Conservation (phyloP, 2,888 invertebrate species). For the Tachina grossa region DNA sequence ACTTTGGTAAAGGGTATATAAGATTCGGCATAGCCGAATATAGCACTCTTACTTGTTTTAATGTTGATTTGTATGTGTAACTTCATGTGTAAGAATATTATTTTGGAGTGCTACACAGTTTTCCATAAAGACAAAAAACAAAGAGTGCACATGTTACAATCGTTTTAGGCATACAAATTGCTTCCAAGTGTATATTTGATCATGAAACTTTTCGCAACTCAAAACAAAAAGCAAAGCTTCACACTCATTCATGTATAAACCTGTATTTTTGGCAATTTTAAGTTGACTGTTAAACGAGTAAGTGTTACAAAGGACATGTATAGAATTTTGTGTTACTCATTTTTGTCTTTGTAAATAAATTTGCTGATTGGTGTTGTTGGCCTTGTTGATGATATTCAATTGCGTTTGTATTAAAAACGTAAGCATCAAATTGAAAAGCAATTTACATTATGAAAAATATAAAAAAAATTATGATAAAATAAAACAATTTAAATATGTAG, state of each 20-base stretch:
- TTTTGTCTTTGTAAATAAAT: conserved; percentile 30
- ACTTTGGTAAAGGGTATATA: no score
- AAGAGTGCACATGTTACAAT: conserved; percentile 55
- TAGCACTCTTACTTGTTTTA: no score
- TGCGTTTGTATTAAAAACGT: neutral
- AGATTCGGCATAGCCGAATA: no score
- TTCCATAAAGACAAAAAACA: conserved; percentile 51
- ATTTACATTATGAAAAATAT: neutral
- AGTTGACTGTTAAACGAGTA: conserved; percentile 9
- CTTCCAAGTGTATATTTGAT: conserved; percentile 51
- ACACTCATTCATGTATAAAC: no score
- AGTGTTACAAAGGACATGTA: conserved; percentile 54
- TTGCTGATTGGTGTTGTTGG: conserved; percentile 25
- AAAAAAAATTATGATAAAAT: neutral
- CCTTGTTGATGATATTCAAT: conserved; percentile 33
- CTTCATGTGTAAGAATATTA: conserved; percentile 42
- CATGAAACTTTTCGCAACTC: conserved; percentile 38
- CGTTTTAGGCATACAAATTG: conserved; percentile 69
- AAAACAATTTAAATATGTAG: neutral
- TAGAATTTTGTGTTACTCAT: conserved; percentile 29
- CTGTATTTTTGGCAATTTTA: neutral
- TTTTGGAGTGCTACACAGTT: conserved; percentile 31
- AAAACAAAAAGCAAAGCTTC: neutral
- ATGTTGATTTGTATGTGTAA: neutral
- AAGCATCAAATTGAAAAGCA: neutral